Conservation (phyloP, 2,888 invertebrate genomes). For the Coenonympha glycerion region DNA sequence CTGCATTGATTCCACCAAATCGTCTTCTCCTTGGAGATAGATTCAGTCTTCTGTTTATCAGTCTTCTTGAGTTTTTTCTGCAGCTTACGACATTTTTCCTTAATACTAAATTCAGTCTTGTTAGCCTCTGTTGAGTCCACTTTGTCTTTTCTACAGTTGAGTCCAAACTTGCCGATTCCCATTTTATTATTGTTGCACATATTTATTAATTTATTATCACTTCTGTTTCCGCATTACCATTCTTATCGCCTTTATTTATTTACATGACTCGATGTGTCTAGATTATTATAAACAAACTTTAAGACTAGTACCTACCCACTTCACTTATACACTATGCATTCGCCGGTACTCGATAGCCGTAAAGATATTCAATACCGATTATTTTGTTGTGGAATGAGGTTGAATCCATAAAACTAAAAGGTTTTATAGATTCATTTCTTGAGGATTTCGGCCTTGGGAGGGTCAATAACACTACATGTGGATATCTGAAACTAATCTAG, state of each 20-base stretch:
- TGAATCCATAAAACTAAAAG: conserved; percentile 67
- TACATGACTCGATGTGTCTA: conserved; percentile 33
- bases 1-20: conserved; percentile 74
- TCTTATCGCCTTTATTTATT: conserved; percentile 14
- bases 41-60: conserved; percentile 70
- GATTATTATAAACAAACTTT: conserved; percentile 43
- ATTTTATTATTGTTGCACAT: conserved; percentile 53
- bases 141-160: conserved; percentile 64
- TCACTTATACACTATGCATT: conserved; percentile 44
- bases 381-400: conserved; percentile 63
- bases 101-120: conserved; percentile 70
- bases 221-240: conserved; percentile 37
- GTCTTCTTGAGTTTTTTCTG: conserved; percentile 71
- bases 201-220: conserved; percentile 42
- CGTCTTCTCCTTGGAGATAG: conserved; percentile 56
- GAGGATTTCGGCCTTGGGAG: conserved; percentile 63
- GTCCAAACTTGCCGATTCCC: conserved; percentile 69
- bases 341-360: conserved; percentile 50
- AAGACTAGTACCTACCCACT: conserved; percentile 36
- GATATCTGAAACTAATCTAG: conserved; percentile 67
- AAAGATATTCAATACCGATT: conserved; percentile 65
- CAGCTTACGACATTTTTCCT: conserved; percentile 65
- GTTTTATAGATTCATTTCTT: conserved; percentile 68
- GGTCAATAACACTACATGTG: conserved; percentile 63
- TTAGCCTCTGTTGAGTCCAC: conserved; percentile 45